Conservation (phyloP, 2,797 vertebrate species). For the Tarsius wallacei region DNA sequence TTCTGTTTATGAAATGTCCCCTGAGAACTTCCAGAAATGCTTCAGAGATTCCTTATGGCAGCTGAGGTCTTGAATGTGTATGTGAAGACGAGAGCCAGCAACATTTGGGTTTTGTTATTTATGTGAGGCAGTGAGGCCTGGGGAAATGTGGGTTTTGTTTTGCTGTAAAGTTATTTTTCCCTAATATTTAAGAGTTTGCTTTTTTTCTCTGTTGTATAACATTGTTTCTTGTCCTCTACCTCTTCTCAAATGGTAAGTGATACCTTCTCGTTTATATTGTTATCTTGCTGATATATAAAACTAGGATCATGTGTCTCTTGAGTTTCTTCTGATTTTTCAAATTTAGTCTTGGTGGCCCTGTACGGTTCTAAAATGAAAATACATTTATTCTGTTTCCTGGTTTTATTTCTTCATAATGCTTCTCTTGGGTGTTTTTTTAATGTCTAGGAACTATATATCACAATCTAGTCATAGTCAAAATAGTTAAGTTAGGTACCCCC, state of each 20-base stretch:
- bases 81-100: not conserved
- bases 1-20: conserved; percentile 9
- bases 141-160: conserved; percentile 33
- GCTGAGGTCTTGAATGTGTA: conserved; percentile 2
- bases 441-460: conserved; percentile 60
- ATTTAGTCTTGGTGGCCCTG: conserved; percentile 52
- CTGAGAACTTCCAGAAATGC: conserved; percentile 32
- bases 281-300: conserved; percentile 69
- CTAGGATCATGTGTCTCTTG: not conserved
- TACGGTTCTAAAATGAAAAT: conserved; percentile 60
- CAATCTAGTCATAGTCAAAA: conserved; percentile 61
- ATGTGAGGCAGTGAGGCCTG: not conserved
- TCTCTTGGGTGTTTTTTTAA: conserved; percentile 56
- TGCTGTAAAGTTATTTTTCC: conserved; percentile 30
- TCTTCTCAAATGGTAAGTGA: conserved; percentile 64
- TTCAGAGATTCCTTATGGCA: not conserved
- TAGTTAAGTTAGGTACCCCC: conserved; percentile 23
- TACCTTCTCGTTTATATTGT: conserved; percentile 62
- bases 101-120: conserved; percentile 1
- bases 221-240: conserved; percentile 23
- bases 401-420: conserved; percentile 62
- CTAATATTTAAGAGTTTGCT: not conserved
- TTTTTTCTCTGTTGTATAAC: not conserved
- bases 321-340: conserved; percentile 16
- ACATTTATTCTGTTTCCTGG: conserved; percentile 54